These are phyloP conservation scores for Enchytraeus crypticus DNA, from an alignment of 2,888 invertebrate genomes.

Conservation along the genomic window DNA sequence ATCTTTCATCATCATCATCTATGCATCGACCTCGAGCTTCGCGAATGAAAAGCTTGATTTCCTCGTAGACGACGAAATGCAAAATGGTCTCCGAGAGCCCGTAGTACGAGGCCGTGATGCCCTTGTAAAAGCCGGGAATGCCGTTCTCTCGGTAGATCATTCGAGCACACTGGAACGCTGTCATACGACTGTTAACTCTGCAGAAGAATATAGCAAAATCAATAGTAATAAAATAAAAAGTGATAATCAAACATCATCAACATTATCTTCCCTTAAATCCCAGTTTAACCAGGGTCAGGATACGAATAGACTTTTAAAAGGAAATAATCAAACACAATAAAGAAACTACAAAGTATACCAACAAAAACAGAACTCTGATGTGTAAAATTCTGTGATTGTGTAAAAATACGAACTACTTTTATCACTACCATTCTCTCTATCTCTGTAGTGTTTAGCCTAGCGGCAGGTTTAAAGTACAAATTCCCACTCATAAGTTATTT, in stretches of 20 bases:
- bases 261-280: too few species aligned
- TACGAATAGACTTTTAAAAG: background rate
- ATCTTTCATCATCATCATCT: conserved; percentile 44
- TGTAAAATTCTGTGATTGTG: too few species aligned
- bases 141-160: conserved; percentile 54
- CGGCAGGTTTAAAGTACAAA: too few species aligned
- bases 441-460: too few species aligned
- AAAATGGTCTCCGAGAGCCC: conserved; percentile 98
- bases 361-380: too few species aligned
- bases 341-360: too few species aligned
- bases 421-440: too few species aligned
- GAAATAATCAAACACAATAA: too few species aligned
- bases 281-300: too few species aligned
- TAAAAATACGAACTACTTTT: too few species aligned
- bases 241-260: background rate
- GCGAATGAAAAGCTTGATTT: conserved; percentile 54
- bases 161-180: conserved; percentile 44
- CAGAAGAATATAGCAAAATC: background rate
- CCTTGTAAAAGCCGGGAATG: conserved; percentile 89
- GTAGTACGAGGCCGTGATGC: conserved; percentile 96
- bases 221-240: background rate
- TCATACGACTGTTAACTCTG: conserved; percentile 22
- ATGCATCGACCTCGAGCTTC: conserved; percentile 11
- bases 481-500: too few species aligned
- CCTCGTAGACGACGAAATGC: conserved; percentile 98